Evolutionary conservation across 1,140 invertebrate genomes (phyloP).

Genomic region (Diorhabda sublineata): DNA sequence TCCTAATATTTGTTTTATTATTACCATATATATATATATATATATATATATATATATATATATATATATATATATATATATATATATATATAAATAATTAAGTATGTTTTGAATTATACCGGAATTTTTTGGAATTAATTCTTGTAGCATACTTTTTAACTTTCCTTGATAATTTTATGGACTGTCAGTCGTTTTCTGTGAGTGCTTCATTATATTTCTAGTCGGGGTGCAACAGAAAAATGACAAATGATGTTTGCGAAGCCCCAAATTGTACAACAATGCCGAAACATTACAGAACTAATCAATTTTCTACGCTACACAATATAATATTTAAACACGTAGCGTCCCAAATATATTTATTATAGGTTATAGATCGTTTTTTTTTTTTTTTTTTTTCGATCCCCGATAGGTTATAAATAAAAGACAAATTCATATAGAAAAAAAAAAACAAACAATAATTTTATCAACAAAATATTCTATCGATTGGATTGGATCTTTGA

Average conservation of each 20-base stretch:
- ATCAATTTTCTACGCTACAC: constrained; percentile 2
- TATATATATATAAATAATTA: too few relatives aligned
- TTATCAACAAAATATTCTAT: too few relatives aligned
- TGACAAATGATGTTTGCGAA: constrained; percentile 2
- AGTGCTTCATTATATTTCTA: not conserved
- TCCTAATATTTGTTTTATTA: too few relatives aligned
- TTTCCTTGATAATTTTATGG: not conserved
- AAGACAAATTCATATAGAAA: too few relatives aligned
- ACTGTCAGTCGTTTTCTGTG: not conserved
- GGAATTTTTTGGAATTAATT: not conserved
- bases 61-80: too few relatives aligned
- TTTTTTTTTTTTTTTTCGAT: too few relatives aligned
- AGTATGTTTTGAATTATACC: not conserved
- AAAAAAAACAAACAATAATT: too few relatives aligned
- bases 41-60: too few relatives aligned
- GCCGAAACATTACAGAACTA: not conserved
- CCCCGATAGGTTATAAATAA: too few relatives aligned
- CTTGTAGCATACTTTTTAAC: not conserved
- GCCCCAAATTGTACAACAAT: not conserved
- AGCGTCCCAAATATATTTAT: not conserved
- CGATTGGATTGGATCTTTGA: too few relatives aligned
- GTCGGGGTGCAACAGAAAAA: not conserved
- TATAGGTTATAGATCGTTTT: too few relatives aligned
- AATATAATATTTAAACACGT: not conserved
- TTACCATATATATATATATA: too few relatives aligned